Percentiles rank a stretch among this genome's conserved stretches.
phyloP scores from a whole-genome alignment of 2,797 vertebrate species.

The Orientallactaga sibirica region DNA sequence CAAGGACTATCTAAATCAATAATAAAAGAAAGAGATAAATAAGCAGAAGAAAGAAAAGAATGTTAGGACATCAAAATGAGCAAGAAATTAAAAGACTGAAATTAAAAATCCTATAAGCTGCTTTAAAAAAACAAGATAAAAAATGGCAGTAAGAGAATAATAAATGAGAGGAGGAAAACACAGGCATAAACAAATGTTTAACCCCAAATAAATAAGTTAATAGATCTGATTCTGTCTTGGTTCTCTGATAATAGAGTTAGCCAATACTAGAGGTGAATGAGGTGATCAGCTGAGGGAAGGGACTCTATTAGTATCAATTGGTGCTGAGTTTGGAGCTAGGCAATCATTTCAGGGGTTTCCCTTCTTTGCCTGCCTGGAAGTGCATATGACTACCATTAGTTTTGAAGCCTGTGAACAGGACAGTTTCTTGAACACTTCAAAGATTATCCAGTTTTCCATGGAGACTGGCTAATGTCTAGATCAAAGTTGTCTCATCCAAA shows the following conservation, averaged over 20 bases:
- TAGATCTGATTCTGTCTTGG: neutral
- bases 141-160: neutral
- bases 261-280: too few relatives aligned
- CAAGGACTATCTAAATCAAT: neutral
- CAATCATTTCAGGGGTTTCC: neutral
- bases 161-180: neutral
- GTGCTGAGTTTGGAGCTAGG: neutral
- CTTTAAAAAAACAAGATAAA: neutral
- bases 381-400: neutral
- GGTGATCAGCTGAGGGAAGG: neutral
- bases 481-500: neutral
- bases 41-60: neutral
- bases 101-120: neutral
- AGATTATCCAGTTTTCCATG: too few relatives aligned
- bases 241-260: neutral
- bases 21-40: neutral
- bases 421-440: neutral
- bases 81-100: neutral
- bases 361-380: too few relatives aligned
- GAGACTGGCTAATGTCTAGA: too few relatives aligned
- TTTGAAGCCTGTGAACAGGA: neutral
- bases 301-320: too few relatives aligned
- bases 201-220: too few relatives aligned
- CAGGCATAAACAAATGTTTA: neutral
- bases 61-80: neutral